Base-by-base conservation (phyloP, 2,888 invertebrate genomes). In the Carterocephalus palaemon region DNA sequence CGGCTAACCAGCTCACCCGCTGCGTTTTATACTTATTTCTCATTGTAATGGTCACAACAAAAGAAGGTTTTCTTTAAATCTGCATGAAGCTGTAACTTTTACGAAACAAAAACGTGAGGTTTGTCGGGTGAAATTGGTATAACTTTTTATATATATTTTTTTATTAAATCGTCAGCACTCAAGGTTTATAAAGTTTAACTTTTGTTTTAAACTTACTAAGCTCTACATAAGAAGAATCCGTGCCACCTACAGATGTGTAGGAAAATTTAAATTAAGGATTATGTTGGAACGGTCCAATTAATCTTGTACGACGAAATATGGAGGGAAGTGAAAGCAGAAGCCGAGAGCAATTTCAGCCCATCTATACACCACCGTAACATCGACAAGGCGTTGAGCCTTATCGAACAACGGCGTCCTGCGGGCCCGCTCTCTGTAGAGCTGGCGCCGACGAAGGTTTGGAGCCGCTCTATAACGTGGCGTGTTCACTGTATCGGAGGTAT, bases 401-500 rank as follows among this genome's bases (percentile, higher is more conserved):
- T 12, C 32, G 24, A 31, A 12, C 9, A 16, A n/a, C 20, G 2
- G 32, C 24, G 9, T 39, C 20, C 33, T 8, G 23, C 8, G 19
- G n/a, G 12, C 24, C 17, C 7, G 12, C 5, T 33, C 12, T 38
- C 26, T 28, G 34, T 39, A 39, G 28, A 38, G 22, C 32, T 45
- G 17, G 12, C 6, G 34, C 28, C 24, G 19, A 37, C 29, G 20
- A 34, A 24, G 38, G 37, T 45, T 29, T 37, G 37, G 37, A 41
- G 28, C 17, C 49, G 23, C 15, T 39, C 36, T 34, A 26, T 28
- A 46, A 17, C 46, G 37, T 12, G 48, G 33, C 37, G 43, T 41
- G 48, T 49, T 46, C 49, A 41, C 33, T 50, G 55, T 51, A 56
- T 55, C 57, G 51, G 49, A 53, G 68, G 70, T 70, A 72, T 70